Evolutionary conservation across 2,888 invertebrate species (phyloP), one percentile per base, ranked within the genome.

Genomic region (Orthosia cruda): DNA sequence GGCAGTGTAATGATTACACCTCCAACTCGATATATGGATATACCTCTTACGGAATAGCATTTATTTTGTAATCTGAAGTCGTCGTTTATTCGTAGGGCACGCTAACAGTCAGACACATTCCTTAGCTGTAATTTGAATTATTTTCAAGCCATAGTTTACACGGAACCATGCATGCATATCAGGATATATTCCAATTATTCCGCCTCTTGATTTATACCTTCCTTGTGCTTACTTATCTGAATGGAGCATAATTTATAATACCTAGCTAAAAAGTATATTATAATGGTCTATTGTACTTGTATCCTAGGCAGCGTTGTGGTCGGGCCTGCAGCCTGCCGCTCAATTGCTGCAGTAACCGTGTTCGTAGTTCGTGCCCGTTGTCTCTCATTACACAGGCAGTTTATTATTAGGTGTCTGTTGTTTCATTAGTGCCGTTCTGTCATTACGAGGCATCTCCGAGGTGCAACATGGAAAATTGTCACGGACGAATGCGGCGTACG

Each of bases 381-480:
- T 91, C 91, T 92, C 89, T 93, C 88, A 94, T 95, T 95, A 93
- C 89, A 82, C 86, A 89, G 90, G 90, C 91, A 92, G 88, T 91
- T 91, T 89, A 90, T 91, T 90, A 92, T 92, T 90, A 90, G 86
- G 85, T 89, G 89, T 89, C 91, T 90, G 92, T 92, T 92, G 91
- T 94, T 94, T 93, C 92, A 93, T 94, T 93, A 93, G 88, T 88
- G 92, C 89, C 89, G 90, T 93, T 92, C 92, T 91, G 92, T 93
- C 89, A 94, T 95, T 94, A 94, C 88, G 83, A 91, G 90, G 89
- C 91, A 89, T 91, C 89, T 85, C 89, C 79, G 89, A 89, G 90
- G 91, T 90, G 91, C 89, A 71, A 84, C 83, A 86, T 87, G 87
- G 88, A 86, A 87, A 83, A 86, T 87, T 83, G 80, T 86, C 81